These are phyloP conservation scores for Galeopterus variegatus DNA, from an alignment of 2,113 vertebrate genomes.

Conservation along the genomic window DNA sequence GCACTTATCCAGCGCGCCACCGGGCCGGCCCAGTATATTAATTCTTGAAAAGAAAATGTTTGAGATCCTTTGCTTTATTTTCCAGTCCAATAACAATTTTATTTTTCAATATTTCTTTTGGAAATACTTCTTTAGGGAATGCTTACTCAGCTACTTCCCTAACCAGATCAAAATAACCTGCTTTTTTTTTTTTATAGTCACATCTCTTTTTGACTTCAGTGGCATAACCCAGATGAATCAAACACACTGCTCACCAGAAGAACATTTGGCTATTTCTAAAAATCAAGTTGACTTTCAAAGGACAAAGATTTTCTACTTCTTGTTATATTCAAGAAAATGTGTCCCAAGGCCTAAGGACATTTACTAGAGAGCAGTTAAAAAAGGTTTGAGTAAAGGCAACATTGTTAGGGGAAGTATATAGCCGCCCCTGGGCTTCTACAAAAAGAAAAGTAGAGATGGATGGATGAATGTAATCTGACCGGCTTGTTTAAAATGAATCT, in stretches of 20 bases:
- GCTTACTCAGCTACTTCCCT: background rate
- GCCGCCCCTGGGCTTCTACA: background rate
- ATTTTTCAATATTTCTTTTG: background rate
- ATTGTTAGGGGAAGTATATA: background rate
- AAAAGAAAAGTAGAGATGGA: background rate
- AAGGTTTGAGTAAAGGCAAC: background rate
- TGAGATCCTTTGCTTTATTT: constrained; percentile 18
- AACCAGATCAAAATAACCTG: background rate
- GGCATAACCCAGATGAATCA: background rate
- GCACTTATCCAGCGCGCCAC: too few species aligned
- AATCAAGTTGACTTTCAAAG: constrained; percentile 10
- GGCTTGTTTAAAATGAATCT: background rate
- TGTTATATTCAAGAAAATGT: background rate
- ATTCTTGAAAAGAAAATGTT: background rate
- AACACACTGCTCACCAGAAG: background rate
- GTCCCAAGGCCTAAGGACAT: background rate
- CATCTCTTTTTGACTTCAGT: background rate
- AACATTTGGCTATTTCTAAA: background rate
- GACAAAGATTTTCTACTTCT: background rate
- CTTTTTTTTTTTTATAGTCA: background rate
- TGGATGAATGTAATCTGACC: background rate
- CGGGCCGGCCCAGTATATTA: too few species aligned
- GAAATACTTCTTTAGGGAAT: background rate
- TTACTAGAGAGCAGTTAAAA: background rate
- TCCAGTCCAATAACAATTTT: background rate